A percentile compares a stretch with the other conserved stretches of the same genome.
These are phyloP conservation scores for Conus ventricosus DNA, from an alignment of 1,140 invertebrate species.

Conservation along the genomic window DNA sequence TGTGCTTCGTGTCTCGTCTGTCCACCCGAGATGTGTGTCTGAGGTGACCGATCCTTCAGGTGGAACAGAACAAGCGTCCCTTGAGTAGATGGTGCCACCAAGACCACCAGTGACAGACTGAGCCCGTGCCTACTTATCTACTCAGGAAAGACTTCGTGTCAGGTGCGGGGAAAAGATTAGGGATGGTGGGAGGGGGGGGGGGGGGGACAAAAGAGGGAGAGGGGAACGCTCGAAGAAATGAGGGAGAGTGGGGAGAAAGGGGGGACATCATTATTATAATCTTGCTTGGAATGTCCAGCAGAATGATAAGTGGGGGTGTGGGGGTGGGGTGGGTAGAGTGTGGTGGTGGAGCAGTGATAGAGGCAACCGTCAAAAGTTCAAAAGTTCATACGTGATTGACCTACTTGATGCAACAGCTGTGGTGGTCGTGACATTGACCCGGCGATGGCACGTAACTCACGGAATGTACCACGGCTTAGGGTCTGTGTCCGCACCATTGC, in stretches of 20 bases:
- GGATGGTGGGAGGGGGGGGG: background rate
- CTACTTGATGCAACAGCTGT: no score
- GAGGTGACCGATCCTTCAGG: no score
- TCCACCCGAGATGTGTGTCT: no score
- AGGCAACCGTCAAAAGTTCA: background rate
- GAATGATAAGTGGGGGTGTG: background rate
- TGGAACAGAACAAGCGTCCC: no score
- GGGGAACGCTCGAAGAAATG: background rate
- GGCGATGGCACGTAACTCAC: no score
- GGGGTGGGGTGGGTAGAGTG: background rate
- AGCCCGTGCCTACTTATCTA: background rate
- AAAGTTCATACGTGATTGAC: background rate
- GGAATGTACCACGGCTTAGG: no score
- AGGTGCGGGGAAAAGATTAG: background rate
- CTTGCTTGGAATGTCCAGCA: background rate
- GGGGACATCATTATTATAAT: no score
- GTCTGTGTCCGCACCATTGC: no score
- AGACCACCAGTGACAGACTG: no score
- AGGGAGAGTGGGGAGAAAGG: background rate
- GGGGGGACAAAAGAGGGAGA: background rate
- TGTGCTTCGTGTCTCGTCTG: no score
- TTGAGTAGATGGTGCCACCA: no score
- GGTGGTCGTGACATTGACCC: no score
- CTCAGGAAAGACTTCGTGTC: background rate
- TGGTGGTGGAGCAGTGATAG: background rate